Evolutionary conservation across 2,888 invertebrate species (phyloP), one percentile per base, ranked within the genome.

Genomic region (Orthosia incerta): DNA sequence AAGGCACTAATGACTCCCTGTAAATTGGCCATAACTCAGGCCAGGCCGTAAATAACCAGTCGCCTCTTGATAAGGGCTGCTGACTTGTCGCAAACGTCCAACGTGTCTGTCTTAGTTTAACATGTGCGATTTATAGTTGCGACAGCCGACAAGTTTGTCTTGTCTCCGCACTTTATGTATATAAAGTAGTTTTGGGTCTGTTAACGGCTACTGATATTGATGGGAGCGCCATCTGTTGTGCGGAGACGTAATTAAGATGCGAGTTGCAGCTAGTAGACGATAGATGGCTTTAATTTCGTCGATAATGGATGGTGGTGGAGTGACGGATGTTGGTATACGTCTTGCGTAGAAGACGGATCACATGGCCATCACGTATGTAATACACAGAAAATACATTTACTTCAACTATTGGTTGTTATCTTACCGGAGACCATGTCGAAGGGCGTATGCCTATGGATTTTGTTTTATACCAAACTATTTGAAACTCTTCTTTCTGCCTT

Each of bases 1-100:
- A 95, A 93, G 94, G 93, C 92, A 93, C 89, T 96, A 96, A 96
- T 96, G 96, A 95, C 95, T 95, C 94, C 90, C 94, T 95, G 96
- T 94, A 95, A 96, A 96, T 96, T 95, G 96, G 95, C 96, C 95
- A 95, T 96, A 96, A 96, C 92, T 96, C 96, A 95, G 94, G 87
- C 89, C 86, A 83, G 89, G 91, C 92, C 93, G 93, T 96, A 96
- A 96, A 96, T 96, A 96, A 96, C 95, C 86, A 91, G 89, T 88
- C 88, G 88, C 71, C 88, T 89, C 89, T 93, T 95, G 96, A 96
- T 96, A 96, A 96, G 95, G 96, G 95, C 94, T 90, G 95, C 95
- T 94, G 95, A 95, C 90, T 95, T 93, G 95, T 93, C 95, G 93
- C 93, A 89, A 87, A 88, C 89, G 93, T 93, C 93, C 93, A 89